Evolutionary conservation across 2,888 invertebrate species (phyloP), one percentile per base, ranked within the genome.

Genomic region (Hemistola chrysoprasaria): DNA sequence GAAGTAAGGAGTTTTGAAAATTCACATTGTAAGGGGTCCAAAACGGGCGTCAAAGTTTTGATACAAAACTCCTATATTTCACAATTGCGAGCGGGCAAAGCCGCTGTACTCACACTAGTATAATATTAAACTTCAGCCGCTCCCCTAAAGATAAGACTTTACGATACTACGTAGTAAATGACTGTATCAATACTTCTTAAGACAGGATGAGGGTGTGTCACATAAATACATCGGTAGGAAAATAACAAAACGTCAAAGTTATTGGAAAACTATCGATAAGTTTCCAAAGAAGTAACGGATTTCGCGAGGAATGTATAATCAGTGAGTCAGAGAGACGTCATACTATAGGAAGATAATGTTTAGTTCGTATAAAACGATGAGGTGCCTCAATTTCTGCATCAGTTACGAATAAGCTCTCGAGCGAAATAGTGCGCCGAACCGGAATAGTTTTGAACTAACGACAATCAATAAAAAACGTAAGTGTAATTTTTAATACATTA

Each of bases 301-400:
- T 22, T 33, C 30, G 25, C 8, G n/a, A 32, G 28, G 22, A 35
- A 8, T 25, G 29, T 9, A 10, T 28, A 36, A 22, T 24, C 30
- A 11, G 28, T 54, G 51, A 51, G 30, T 54, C 54, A 54, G 23
- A 0, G 4, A n/a, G 11, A 42, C 50, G 53, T 49, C 44, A 48
- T 16, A 27, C 10, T 30, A 23, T 37, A 32, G 5, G 36, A 21
- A 22, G 48, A 47, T 50, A 50, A 46, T 29, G 16, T 35, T 33
- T 43, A 21, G 46, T 48, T 44, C 11, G 40, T 47, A 50, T 53
- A 53, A 41, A 53, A 44, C 32, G 22, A 25, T 25, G 21, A 11
- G 22, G 11, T 1, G 11, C 29, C 33, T 25, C 40, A 35, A 29
- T 21, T 11, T 25, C 3, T 42, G 40, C 32, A 53, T 47, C 50